These are phyloP conservation scores for Tupaia tana DNA, from an alignment of 2,113 vertebrate species.

Conservation along the genomic window DNA sequence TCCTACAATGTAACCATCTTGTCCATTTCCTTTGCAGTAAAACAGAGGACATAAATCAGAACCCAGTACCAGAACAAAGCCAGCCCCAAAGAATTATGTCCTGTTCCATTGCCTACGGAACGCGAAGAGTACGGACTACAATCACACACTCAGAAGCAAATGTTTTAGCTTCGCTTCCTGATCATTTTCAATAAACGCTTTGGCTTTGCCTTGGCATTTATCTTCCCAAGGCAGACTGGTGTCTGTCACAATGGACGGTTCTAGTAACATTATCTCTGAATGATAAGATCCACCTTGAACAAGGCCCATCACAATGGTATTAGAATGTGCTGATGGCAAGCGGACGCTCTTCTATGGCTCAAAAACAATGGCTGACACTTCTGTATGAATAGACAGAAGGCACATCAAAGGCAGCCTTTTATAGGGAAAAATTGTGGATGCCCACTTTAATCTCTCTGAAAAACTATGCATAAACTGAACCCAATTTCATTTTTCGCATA, in stretches of 20 bases:
- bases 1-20: constrained; percentile 45
- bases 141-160: constrained; percentile 9
- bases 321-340: constrained; percentile 75
- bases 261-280: constrained; percentile 52
- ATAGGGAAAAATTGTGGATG: constrained; percentile 89
- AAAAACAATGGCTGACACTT: constrained; percentile 91
- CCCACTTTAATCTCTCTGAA: constrained; percentile 95
- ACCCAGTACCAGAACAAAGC: constrained; percentile 42
- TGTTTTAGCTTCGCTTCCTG: constrained; percentile 63
- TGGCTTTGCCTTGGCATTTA: constrained; percentile 70
- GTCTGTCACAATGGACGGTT: constrained; percentile 53
- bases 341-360: constrained; percentile 82
- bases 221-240: constrained; percentile 60
- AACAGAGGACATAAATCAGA: constrained; percentile 60
- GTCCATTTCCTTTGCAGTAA: constrained; percentile 68
- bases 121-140: neutral
- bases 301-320: constrained; percentile 78
- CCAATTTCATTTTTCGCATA: constrained; percentile 93
- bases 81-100: neutral
- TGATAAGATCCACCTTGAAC: constrained; percentile 82
- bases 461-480: constrained; percentile 90
- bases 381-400: constrained; percentile 89
- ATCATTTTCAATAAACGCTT: constrained; percentile 49
- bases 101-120: neutral
- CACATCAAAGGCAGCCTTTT: constrained; percentile 95